Base-by-base conservation (phyloP, 2,888 invertebrate species). In the Limnephilus lunatus region DNA sequence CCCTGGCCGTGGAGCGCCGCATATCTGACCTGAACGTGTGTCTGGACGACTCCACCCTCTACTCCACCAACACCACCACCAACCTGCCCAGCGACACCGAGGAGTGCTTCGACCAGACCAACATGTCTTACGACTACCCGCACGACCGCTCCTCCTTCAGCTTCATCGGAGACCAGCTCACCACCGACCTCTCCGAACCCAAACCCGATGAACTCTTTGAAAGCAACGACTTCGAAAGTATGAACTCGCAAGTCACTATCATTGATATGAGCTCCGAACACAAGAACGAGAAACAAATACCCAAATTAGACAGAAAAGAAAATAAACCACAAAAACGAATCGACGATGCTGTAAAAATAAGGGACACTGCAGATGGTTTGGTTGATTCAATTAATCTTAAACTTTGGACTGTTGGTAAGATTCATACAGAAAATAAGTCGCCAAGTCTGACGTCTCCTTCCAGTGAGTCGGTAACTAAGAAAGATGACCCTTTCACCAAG, bases 1-100 rank as follows among this genome's bases (percentile, higher is more conserved):
- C 98, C 0, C 95, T 97, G 92, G 96, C 97, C 94, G 95, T 97
- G 9, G 98, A 98, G 94, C 96, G 96, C 94, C 95, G 96, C 90
- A 95, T 97, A 92, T 94, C 94, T 11, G 95, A 95, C 91, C 95
- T 96, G 2, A 95, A 95, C 93, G 95, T 96, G 0, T 95, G 95
- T 92, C 94, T 95, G 93, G 94, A 94, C 35, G 94, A 94, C 90
- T 93, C 94, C 81, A 93, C 90, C 32, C 94, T 91, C 89, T 94
- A 92, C 87, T 93, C 92, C 82, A 93, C 92, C 87, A 93, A 90
- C 81, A 94, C 92, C 89, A 92, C 92, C 85, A 93, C 92, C 87
- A 93, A 90, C 83, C 90, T 87, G n/a, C 89, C 88, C 89, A 93
- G 92, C 31, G 93, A 94, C 35, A 92, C 93, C 11, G 93, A 93